These are phyloP conservation scores for Dendrocopos noguchii DNA, from an alignment of 2,113 vertebrate species.

Conservation along the genomic window DNA sequence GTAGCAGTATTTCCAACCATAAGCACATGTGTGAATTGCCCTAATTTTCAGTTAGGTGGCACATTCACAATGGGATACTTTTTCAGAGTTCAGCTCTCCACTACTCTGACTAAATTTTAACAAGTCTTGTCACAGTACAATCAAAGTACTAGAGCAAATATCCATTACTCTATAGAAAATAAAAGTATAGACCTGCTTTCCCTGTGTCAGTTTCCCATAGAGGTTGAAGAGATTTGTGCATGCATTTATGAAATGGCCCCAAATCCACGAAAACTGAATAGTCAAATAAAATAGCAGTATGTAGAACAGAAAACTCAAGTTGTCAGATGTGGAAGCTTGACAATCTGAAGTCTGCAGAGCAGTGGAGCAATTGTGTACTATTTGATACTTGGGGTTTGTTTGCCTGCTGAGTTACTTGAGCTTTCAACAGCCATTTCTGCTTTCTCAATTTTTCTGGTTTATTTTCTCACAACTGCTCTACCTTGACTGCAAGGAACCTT, in stretches of 20 bases:
- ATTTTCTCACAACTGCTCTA: constrained; percentile 18
- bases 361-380: not conserved
- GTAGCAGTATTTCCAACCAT: not conserved
- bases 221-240: not conserved
- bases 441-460: constrained; percentile 10
- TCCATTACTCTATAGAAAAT: not conserved
- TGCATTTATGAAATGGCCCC: not conserved
- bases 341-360: not conserved
- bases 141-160: not conserved
- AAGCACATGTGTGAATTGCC: not conserved
- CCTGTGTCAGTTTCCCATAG: not conserved
- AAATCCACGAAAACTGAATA: not conserved
- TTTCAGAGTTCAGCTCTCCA: not conserved
- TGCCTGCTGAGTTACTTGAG: not conserved
- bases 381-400: not conserved
- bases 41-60: not conserved
- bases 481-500: constrained; percentile 12
- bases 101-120: not conserved
- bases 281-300: not conserved
- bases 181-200: accelerated
- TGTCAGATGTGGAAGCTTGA: not conserved
- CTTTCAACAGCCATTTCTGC: not conserved
- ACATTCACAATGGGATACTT: not conserved
- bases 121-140: not conserved
- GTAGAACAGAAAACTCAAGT: not conserved